Evolutionary conservation across 2,888 invertebrate species (phyloP), one percentile per base, ranked within the genome.

Genomic region (Cataglyphis cursor): DNA sequence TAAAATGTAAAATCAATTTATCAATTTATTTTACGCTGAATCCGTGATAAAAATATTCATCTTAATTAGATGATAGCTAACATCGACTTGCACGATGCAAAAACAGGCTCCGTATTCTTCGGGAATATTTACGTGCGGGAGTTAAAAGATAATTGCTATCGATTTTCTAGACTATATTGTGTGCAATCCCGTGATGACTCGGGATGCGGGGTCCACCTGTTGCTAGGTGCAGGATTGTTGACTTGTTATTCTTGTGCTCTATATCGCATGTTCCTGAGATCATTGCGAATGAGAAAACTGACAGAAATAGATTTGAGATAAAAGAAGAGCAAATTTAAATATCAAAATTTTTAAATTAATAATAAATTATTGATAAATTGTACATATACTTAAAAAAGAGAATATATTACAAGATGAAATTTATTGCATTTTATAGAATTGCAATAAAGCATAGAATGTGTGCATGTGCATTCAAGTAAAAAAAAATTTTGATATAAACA

Each of bases 71-170:
- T 28, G 15, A 3, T 54, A 54, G 4, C 6, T 38, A 54, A 75
- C 4, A 21, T 51, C 15, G 44, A 57, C n/a, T 78, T 44, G 57
- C 38, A 44, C 15, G 41, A 68, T n/a, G 12, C 18, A 8, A 59
- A 80, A 61, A 61, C 28, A n/a, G 38, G 66, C 38, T 78, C 35
- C 6, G 9, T 35, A 24, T 44, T 59, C 18, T 88, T 84, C 78
- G 74, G 70, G 61, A 65, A 81, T 88, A 88, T 86, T 87, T 87
- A 81, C 85, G 84, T 72, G 83, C 74, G 44, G 70, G 48, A 88
- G 74, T 81, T 66, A 65, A 74, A 21, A 76, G 85, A 88, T 89
- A 89, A 89, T 88, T 89, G 89, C 74, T 86, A 89, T 89, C 85
- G 89, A 89, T 89, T 84, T 74, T 65, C 76, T 70, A 62, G 68